Percentiles rank a stretch among this genome's conserved stretches.
Evolutionary conservation across 1,140 invertebrate genomes (phyloP).

Genomic region (Papilio glaucus): DNA sequence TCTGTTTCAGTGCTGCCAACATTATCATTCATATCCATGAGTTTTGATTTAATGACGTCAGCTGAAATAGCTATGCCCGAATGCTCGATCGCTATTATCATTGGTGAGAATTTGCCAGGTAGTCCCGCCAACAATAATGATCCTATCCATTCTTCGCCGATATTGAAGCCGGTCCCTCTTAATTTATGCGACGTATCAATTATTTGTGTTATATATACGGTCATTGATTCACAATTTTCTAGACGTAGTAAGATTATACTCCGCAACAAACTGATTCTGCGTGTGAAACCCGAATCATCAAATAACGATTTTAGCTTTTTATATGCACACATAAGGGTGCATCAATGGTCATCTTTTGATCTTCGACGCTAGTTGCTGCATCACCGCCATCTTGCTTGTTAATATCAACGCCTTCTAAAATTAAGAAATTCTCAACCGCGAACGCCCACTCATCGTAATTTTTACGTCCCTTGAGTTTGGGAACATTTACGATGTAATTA

Average conservation of each 20-base stretch:
- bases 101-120: neutral
- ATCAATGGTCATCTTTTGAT: no score
- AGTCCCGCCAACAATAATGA: neutral
- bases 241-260: neutral
- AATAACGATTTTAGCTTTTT: no score
- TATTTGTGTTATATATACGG: neutral
- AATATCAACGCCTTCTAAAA: no score
- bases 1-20: neutral
- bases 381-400: no score
- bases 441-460: no score
- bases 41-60: slow-evolving; percentile 17
- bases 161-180: neutral
- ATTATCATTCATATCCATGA: neutral
- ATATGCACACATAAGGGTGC: no score
- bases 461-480: no score
- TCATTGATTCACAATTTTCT: slow-evolving; percentile 8
- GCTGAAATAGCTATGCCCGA: neutral
- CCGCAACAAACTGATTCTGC: slow-evolving; percentile 2
- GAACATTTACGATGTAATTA: no score
- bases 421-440: no score
- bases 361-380: no score
- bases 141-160: slow-evolving; percentile 1
- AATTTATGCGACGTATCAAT: slow-evolving; percentile 5
- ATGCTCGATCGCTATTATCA: slow-evolving; percentile 22
- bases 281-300: neutral